Base-by-base conservation (phyloP, 2,888 invertebrate genomes). In the Elmis aenea region DNA sequence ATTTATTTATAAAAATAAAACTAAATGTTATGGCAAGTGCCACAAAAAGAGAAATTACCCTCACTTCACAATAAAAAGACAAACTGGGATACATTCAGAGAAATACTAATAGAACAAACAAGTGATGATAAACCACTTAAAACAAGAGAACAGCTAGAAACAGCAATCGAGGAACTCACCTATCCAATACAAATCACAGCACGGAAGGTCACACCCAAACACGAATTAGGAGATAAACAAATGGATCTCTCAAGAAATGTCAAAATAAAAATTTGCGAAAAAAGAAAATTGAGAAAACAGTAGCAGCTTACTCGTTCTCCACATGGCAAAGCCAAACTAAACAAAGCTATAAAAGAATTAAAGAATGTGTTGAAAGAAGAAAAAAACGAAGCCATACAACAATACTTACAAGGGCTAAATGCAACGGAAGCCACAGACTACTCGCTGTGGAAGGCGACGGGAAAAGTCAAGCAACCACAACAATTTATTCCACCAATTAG, bases 221-320 rank as follows among this genome's bases (percentile, higher is more conserved):
- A 13, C 26, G 3, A 26, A 26, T 4, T 13, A 26, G 11, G 10
- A 4, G 11, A 26, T 12, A 26, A 26, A 11, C 26, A 26, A 9
- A n/a, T n/a, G n/a, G 12, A 26, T 13, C 13, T 11, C 8, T 26
- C 26, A 8, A 3, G 13, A 26, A 24, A 24, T 24, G 24, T 24
- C 9, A 24, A 24, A 24, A 24, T 9, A 24, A 24, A 9, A 24
- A 24, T 8, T 8, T 9, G 5, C 5, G 10, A 24, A 5, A 24
- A 9, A 24, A 9, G 10, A 24, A 26, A 26, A 26, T 26, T 26
- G 13, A 26, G 26, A 26, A 26, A 26, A 26, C 26, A 26, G 13
- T 26, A 3, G 26, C 26, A 26, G 13, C 26, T 26, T 26, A 26
- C 26, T 9, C 26, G 26, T 9, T 26, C 26, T 26, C 11, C 11